Evolutionary conservation across 2,888 invertebrate species (phyloP), one percentile per base, ranked within the genome.

Genomic region (Sesia bembeciformis): DNA sequence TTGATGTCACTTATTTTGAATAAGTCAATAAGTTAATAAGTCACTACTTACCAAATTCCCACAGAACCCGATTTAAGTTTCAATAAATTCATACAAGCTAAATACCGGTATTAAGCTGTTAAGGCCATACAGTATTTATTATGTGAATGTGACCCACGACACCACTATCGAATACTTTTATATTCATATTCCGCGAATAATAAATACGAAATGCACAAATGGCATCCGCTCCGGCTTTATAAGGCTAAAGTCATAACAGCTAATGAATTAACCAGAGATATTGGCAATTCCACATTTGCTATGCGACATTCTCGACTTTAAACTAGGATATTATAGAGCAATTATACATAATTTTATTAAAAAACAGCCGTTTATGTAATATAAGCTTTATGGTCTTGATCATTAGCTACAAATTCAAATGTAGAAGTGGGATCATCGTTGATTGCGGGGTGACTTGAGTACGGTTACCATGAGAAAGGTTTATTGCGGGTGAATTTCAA

Each of bases 271-370:
- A 49, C 41, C 42, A 6, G 50, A 38, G 38, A 43, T 57, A 55
- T 57, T 53, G 52, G 51, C 38, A 55, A 55, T 55, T 55, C 53
- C 50, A 52, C 42, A 52, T 57, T 57, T 54, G 53, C 8, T 54
- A 51, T 51, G 57, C 51, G 56, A 60, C 56, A 54, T 57, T 64
- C 57, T 59, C 58, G 61, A 55, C 57, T 56, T 56, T 60, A 54
- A 57, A 58, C 53, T 53, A 52, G 56, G 54, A 58, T 62, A 58
- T 61, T 60, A 62, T 56, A 56, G 58, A 54, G 54, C 59, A 60
- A 64, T 60, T 62, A 62, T 57, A 58, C 58, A 58, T 56, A 59
- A 58, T 57, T 60, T 62, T 61, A 62, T 58, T 62, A 56, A 55
- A 56, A 57, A 58, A 46, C 3, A 46, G 5, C 5, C 8, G 3